These are phyloP conservation scores for Laticauda laticaudata DNA, from an alignment of 2,113 vertebrate genomes.

Conservation along the genomic window DNA sequence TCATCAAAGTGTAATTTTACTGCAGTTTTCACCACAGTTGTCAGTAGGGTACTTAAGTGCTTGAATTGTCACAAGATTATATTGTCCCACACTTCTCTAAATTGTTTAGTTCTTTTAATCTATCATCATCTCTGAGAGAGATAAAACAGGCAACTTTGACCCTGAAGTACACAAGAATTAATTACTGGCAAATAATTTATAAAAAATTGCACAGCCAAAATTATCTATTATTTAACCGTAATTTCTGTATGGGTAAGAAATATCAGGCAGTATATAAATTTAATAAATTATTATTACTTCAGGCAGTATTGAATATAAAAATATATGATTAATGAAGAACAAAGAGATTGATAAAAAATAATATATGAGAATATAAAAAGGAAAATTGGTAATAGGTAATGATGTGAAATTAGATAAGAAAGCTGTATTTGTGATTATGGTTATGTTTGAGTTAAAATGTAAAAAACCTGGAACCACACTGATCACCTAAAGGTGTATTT, in stretches of 20 bases:
- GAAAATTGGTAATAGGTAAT: too few relatives aligned
- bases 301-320: not conserved
- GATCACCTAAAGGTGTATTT: too few relatives aligned
- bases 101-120: slow-evolving; percentile 75
- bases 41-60: slow-evolving; percentile 69
- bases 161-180: slow-evolving; percentile 63
- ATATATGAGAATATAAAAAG: too few relatives aligned
- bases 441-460: too few relatives aligned
- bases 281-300: not conserved
- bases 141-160: slow-evolving; percentile 46
- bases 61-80: slow-evolving; percentile 71
- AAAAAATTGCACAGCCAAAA: slow-evolving; percentile 37
- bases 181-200: not conserved
- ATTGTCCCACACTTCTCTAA: slow-evolving; percentile 68
- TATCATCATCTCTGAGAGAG: slow-evolving; percentile 65
- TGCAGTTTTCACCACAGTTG: slow-evolving; percentile 74
- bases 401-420: too few relatives aligned
- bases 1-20: slow-evolving; percentile 64
- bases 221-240: slow-evolving; percentile 11
- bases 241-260: slow-evolving; percentile 4
- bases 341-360: too few relatives aligned
- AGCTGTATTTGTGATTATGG: too few relatives aligned
- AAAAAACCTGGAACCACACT: too few relatives aligned
- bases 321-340: too few relatives aligned
- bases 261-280: not conserved